Evolutionary conservation across 2,797 vertebrate genomes (phyloP).

Genomic region (Cichlasoma orientale): DNA sequence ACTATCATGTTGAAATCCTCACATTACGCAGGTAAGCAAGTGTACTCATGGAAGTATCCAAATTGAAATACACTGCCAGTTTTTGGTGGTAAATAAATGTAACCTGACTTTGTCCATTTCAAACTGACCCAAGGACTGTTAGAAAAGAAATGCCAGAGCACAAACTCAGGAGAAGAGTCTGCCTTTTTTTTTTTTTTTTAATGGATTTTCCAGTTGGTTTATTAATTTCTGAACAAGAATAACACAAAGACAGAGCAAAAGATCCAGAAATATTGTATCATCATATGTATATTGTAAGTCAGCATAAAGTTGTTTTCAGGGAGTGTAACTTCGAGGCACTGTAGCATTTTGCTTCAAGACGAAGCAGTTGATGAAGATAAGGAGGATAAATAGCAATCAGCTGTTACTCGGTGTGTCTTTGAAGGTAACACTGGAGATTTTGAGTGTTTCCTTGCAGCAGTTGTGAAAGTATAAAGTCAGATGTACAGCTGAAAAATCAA

Average conservation of each 20-base stretch:
- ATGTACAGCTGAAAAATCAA: conserved; percentile 48
- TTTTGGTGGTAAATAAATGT: conserved; percentile 12
- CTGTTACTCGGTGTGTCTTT: conserved; percentile 24
- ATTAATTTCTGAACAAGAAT: background rate
- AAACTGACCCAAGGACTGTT: conserved; percentile 67
- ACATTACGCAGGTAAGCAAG: background rate
- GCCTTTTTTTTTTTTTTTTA: conserved; percentile 21
- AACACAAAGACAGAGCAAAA: conserved; percentile 3
- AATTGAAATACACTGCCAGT: background rate
- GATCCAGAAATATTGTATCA: background rate
- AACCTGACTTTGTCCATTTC: conserved; percentile 48
- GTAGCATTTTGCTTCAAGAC: conserved; percentile 46
- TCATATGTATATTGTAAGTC: conserved; percentile 5
- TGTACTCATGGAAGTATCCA: background rate
- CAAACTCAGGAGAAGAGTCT: conserved; percentile 61
- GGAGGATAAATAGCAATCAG: conserved; percentile 28
- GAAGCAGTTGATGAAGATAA: conserved; percentile 30
- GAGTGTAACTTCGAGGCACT: conserved; percentile 27
- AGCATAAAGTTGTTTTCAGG: background rate
- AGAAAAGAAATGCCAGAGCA: conserved; percentile 45
- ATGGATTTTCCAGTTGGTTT: background rate
- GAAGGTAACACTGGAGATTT: conserved; percentile 14
- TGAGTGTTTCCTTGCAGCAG: conserved; percentile 18
- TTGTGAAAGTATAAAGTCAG: conserved; percentile 31
- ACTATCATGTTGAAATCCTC: background rate